Evolutionary conservation across 2,113 vertebrate species (phyloP).

Genomic region (Tiliqua scincoides): DNA sequence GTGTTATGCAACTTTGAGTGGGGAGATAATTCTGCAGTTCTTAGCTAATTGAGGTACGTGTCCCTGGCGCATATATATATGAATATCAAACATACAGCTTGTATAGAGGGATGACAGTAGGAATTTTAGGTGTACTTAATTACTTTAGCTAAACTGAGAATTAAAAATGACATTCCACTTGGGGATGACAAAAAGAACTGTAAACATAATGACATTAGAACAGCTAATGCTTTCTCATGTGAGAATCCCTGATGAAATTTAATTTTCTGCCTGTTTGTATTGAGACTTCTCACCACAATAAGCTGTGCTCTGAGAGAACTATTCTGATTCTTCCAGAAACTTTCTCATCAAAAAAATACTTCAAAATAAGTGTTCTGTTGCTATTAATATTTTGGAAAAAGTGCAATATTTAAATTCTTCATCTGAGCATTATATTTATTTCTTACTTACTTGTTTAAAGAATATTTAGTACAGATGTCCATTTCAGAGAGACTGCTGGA

Average conservation of each 20-base stretch:
- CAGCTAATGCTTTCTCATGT: background rate
- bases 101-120: background rate
- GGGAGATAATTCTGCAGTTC: too few species aligned
- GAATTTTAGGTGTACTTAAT: background rate
- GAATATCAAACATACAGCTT: background rate
- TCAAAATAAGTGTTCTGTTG: background rate
- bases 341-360: background rate
- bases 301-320: background rate
- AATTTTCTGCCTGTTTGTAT: background rate
- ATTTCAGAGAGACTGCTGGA: background rate
- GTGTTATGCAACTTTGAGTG: background rate
- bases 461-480: background rate
- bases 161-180: background rate
- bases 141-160: background rate
- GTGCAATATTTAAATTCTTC: background rate
- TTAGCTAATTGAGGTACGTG: too few species aligned
- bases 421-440: background rate
- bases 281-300: background rate
- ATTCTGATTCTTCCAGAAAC: background rate
- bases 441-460: slow-evolving; percentile 17
- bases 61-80: background rate
- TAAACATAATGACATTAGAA: background rate
- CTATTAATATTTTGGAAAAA: background rate
- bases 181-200: background rate
- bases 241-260: background rate